Evolutionary conservation across 2,888 invertebrate species (phyloP), one percentile per base, ranked within the genome.

Genomic region (Brachypterus glaber): DNA sequence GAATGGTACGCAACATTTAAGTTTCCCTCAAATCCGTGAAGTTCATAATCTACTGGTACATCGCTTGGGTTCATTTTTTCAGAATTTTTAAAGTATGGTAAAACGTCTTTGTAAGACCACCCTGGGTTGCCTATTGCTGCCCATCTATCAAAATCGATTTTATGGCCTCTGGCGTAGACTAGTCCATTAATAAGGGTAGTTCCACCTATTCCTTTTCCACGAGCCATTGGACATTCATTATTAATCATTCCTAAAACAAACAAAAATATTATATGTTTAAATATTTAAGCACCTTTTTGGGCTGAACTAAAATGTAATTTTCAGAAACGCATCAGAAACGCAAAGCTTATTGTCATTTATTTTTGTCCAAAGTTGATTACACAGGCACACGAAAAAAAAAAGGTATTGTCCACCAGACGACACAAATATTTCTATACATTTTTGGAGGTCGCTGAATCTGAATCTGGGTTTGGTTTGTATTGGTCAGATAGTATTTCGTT

Each of bases 101-200:
- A 55, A 3, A 64, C 72, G 1, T 77, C 73, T 1, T 66, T 51
- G 50, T 76, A 78, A 2, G 79, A 71, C 73, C 73, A 62, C 3
- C 56, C 54, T 1, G 37, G 39, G 12, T 57, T 55, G 2, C 58
- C 49, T 5, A 44, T 25, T 1, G 51, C 50, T 4, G 62, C 68
- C 72, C 72, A 73, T 3, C 48, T 41, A 46, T 70, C 64, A 45
- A 64, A 73, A 45, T 70, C 69, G 7, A 57, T 44, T 9, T 58
- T 52, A 46, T 63, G 60, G 2, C 71, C 72, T 32, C 72, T 51
- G 1, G 66, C 57, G 48, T 72, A 71, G 3, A 69, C 55, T 66
- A 72, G 66, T 43, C 63, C 65, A 48, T 72, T 72, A 3, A 71
- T 57, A 4, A 66, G 54, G 30, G 68, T 66, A 0, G 62, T 59